Conservation (phyloP, 1,140 invertebrate genomes). For the Hesperophylax magnus region DNA sequence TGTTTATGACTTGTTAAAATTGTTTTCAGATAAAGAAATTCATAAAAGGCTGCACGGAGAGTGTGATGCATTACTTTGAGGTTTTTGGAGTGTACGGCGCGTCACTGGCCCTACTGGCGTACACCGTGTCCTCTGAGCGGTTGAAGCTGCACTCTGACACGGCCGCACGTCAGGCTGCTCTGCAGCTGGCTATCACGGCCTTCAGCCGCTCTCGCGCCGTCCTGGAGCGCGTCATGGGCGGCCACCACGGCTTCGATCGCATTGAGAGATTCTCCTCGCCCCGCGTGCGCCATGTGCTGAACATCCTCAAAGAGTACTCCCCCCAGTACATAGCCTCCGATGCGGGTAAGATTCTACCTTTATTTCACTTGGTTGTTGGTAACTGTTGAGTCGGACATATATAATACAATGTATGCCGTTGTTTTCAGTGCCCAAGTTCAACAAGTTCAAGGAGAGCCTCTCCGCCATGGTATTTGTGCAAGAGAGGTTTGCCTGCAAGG, state of each 20-base stretch:
- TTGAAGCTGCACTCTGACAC: constrained; percentile 70
- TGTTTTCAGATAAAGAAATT: constrained; percentile 58
- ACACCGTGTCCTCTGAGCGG: constrained; percentile 75
- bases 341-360: neutral
- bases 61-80: constrained; percentile 66
- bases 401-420: neutral
- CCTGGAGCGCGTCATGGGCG: constrained; percentile 60
- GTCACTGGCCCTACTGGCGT: constrained; percentile 70
- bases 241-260: constrained; percentile 57
- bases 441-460: constrained; percentile 68
- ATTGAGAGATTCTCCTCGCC: constrained; percentile 72
- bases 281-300: constrained; percentile 73
- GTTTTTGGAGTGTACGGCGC: constrained; percentile 76
- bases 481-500: constrained; percentile 82
- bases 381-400: too few relatives aligned
- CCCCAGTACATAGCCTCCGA: constrained; percentile 45
- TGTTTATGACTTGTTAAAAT: neutral
- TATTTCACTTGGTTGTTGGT: too few relatives aligned
- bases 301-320: constrained; percentile 70
- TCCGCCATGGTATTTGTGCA: constrained; percentile 88
- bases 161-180: constrained; percentile 63
- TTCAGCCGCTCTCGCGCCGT: constrained; percentile 57
- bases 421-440: constrained; percentile 12
- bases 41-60: constrained; percentile 63
- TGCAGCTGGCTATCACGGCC: constrained; percentile 64